Conservation (phyloP, 2,888 invertebrate species). For the Capitulum mitella region DNA sequence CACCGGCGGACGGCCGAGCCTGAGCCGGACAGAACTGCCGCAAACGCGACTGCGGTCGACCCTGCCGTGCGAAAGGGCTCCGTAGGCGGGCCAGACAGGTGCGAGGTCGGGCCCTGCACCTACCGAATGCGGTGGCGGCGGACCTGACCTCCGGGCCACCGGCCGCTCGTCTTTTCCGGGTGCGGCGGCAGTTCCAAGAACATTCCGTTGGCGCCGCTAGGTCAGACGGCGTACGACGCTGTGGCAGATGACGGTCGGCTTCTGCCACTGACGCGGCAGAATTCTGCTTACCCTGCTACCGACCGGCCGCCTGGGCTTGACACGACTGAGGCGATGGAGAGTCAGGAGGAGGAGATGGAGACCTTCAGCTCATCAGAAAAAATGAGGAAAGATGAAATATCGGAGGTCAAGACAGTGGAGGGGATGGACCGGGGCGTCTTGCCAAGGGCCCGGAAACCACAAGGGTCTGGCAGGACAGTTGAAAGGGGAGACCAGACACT, state of each 20-base stretch:
- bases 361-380: no score
- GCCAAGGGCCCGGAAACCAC: no score
- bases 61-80: no score
- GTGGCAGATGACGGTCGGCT: not conserved
- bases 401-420: not conserved
- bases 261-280: not conserved
- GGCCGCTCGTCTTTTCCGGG: conserved; percentile 26
- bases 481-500: not conserved
- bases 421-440: not conserved
- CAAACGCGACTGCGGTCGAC: no score
- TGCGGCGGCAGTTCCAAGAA: conserved; percentile 29
- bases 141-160: conserved; percentile 4
- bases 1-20: not conserved
- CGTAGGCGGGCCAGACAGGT: no score
- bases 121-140: no score
- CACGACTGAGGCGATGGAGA: no score
- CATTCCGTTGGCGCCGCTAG: not conserved
- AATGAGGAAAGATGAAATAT: no score
- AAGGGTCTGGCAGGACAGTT: no score
- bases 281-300: not conserved
- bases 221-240: not conserved
- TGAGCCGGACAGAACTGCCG: no score
- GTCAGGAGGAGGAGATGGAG: no score
- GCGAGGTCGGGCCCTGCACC: not conserved
- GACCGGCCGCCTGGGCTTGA: no score